A percentile compares a stretch with the other conserved stretches of the same genome.
Evolutionary conservation across 1,140 invertebrate genomes (phyloP).

Genomic region (Arion vulgaris): DNA sequence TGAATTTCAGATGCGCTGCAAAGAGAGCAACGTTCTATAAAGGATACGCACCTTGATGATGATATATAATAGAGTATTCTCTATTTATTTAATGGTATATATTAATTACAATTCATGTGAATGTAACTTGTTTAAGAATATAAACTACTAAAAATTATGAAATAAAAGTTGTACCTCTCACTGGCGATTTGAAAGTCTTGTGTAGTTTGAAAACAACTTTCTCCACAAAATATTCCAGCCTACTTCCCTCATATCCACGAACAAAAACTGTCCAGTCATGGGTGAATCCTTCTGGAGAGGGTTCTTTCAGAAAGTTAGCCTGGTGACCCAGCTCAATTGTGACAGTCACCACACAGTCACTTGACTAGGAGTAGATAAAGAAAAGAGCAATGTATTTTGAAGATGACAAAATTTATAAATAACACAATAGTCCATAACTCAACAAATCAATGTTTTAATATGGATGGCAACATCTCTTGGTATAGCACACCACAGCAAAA

Average conservation of each 20-base stretch:
- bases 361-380: constrained; percentile 16
- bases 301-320: constrained; percentile 83
- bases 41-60: too few relatives aligned
- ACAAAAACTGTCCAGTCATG: constrained; percentile 99
- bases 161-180: constrained; percentile 75
- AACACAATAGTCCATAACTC: too few relatives aligned
- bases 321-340: constrained; percentile 93
- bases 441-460: too few relatives aligned
- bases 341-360: constrained; percentile 73
- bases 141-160: too few relatives aligned
- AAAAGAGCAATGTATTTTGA: background rate
- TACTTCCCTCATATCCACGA: constrained; percentile 82
- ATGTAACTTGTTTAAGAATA: too few relatives aligned
- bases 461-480: too few relatives aligned
- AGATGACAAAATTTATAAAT: background rate
- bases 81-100: too few relatives aligned
- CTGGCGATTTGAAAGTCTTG: constrained; percentile 91
- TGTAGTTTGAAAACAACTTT: constrained; percentile 95
- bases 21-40: too few relatives aligned
- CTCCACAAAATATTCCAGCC: constrained; percentile 92
- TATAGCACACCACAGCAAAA: too few relatives aligned
- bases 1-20: too few relatives aligned
- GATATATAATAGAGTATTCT: too few relatives aligned
- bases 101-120: too few relatives aligned
- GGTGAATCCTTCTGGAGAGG: constrained; percentile 90